Percentiles rank a stretch among this genome's conserved stretches.
phyloP scores from a whole-genome alignment of 1,140 invertebrate species.

The Protaetia brevitarsis region DNA sequence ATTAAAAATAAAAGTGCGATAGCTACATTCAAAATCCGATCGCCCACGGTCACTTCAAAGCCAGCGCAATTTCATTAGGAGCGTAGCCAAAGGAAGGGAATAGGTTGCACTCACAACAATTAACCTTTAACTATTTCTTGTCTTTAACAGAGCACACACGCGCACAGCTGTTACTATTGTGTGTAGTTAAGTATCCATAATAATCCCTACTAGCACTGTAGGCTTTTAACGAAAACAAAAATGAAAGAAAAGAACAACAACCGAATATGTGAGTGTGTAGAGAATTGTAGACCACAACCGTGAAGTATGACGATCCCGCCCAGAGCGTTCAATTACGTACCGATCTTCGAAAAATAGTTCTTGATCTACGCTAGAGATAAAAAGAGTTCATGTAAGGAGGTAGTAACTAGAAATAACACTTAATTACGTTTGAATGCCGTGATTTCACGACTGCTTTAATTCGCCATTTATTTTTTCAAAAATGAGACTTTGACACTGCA shows the following conservation, averaged over 20 bases:
- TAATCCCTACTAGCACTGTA: not conserved
- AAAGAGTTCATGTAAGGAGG: not conserved
- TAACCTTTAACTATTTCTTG: slow-evolving; percentile 13
- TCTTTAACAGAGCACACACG: not conserved
- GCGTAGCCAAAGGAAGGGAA: not conserved
- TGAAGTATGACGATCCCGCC: slow-evolving; percentile 15
- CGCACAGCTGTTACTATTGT: not conserved
- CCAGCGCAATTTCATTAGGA: not conserved
- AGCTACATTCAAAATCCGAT: not conserved
- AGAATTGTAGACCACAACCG: slow-evolving; percentile 7
- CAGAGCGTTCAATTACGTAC: slow-evolving; percentile 2
- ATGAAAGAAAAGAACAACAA: not conserved
- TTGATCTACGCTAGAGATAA: slow-evolving; percentile 1
- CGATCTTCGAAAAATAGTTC: not conserved
- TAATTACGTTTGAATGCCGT: slow-evolving; percentile 8
- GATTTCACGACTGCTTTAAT: not conserved
- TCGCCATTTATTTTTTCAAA: not conserved
- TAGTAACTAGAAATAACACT: not conserved
- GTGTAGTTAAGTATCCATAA: not conserved
- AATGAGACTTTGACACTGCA: no score
- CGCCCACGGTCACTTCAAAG: not conserved
- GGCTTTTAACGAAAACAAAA: slow-evolving; percentile 7
- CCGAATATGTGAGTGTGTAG: not conserved
- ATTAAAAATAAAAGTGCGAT: not conserved
- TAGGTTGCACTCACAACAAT: not conserved